Conservation (phyloP, 2,888 invertebrate genomes). For the Leptinotarsa juncta region DNA sequence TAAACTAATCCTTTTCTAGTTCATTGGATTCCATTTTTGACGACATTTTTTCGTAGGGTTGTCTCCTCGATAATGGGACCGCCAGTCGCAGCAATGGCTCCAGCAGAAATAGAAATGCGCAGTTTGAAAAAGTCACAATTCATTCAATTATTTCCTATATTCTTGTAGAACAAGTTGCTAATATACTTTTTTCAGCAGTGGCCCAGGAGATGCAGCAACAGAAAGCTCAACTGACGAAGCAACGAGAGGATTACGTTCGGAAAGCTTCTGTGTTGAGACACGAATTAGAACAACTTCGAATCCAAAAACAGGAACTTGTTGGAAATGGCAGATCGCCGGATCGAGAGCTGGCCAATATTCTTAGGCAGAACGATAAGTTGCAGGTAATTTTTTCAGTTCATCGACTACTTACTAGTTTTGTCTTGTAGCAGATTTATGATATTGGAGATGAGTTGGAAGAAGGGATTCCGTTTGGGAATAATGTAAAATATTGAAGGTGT, state of each 20-base stretch:
- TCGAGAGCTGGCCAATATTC: slow-evolving; percentile 78
- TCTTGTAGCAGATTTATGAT: slow-evolving; percentile 13
- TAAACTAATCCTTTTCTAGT: background rate
- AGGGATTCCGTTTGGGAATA: background rate
- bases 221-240: slow-evolving; percentile 81
- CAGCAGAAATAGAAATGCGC: slow-evolving; percentile 7
- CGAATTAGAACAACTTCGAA: slow-evolving; percentile 82
- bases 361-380: slow-evolving; percentile 85
- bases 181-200: slow-evolving; percentile 69
- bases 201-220: slow-evolving; percentile 86
- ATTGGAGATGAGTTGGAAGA: slow-evolving; percentile 2
- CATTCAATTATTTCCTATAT: slow-evolving; percentile 15
- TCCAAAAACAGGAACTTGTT: slow-evolving; percentile 82
- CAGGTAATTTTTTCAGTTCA: slow-evolving; percentile 72
- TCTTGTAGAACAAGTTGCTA: background rate
- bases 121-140: slow-evolving; percentile 21
- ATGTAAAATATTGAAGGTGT: too few species aligned
- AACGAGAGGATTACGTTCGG: slow-evolving; percentile 84
- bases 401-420: background rate
- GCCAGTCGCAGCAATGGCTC: slow-evolving; percentile 28
- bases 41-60: slow-evolving; percentile 38
- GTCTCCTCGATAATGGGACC: slow-evolving; percentile 27
- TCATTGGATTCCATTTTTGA: slow-evolving; percentile 31
- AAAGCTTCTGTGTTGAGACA: slow-evolving; percentile 80
- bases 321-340: slow-evolving; percentile 76